phyloP scores from a whole-genome alignment of 2,888 invertebrate genomes.

The Epicampocera succincta region DNA sequence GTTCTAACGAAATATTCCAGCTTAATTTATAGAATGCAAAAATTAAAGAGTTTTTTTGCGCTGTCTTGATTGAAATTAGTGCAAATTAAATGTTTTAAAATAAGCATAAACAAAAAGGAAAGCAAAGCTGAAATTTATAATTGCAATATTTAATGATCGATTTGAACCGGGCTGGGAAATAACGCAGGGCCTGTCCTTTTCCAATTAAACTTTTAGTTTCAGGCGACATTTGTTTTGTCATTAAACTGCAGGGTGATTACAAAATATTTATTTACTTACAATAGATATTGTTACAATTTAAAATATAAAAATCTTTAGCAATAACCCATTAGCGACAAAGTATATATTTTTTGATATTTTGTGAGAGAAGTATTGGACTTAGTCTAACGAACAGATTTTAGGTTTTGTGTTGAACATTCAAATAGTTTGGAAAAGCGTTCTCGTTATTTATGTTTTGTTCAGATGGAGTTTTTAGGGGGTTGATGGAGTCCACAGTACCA shows the following conservation, averaged over 20 bases:
- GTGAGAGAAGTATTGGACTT: too few species aligned
- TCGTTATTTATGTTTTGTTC: too few species aligned
- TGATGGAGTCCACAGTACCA: too few species aligned
- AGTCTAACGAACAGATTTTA: too few species aligned
- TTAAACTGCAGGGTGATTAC: background rate
- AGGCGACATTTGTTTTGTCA: constrained; percentile 6
- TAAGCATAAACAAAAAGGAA: background rate
- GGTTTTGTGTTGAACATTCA: too few species aligned
- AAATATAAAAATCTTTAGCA: too few species aligned
- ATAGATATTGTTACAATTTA: too few species aligned
- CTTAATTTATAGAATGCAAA: constrained; percentile 47
- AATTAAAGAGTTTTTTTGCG: background rate
- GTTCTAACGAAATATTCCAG: constrained; percentile 57
- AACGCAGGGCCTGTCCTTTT: background rate
- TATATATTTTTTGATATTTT: too few species aligned
- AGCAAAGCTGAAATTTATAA: constrained; percentile 11
- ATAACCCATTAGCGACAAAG: too few species aligned
- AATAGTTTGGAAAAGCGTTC: too few species aligned
- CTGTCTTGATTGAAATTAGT: constrained; percentile 25
- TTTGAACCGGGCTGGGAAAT: background rate
- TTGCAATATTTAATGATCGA: constrained; percentile 25
- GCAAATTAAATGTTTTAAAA: constrained; percentile 32
- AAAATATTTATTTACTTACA: too few species aligned
- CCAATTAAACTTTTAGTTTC: constrained; percentile 24
- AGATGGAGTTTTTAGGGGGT: too few species aligned